Evolutionary conservation across 2,888 invertebrate genomes (phyloP).

Genomic region (Latrodectus hesperus): DNA sequence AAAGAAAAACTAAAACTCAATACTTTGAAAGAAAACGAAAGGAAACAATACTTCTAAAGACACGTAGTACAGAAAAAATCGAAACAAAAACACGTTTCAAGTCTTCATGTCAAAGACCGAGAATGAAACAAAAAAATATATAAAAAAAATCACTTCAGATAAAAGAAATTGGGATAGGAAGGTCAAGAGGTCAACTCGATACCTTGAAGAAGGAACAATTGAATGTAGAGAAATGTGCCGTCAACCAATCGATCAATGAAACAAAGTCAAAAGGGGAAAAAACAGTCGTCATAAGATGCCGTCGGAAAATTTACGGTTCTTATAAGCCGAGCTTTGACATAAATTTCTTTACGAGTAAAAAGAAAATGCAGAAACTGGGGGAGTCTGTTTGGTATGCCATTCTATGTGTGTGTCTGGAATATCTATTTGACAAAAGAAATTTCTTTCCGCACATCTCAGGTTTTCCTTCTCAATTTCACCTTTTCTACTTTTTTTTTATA

Average conservation of each 20-base stretch:
- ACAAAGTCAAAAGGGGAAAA: background rate
- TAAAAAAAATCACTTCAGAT: slow-evolving; percentile 16
- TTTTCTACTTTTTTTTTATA: background rate
- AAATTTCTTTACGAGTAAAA: slow-evolving; percentile 52
- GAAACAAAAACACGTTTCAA: slow-evolving; percentile 3
- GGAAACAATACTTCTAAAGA: background rate
- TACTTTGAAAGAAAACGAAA: background rate
- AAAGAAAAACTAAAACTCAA: background rate
- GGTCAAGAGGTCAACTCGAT: slow-evolving; percentile 49
- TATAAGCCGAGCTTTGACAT: slow-evolving; percentile 49
- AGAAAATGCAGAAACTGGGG: slow-evolving; percentile 16
- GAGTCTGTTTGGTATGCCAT: slow-evolving; percentile 45
- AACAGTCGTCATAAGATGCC: slow-evolving; percentile 28
- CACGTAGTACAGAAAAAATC: background rate
- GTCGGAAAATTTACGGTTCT: slow-evolving; percentile 41
- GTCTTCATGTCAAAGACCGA: background rate
- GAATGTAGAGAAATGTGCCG: slow-evolving; percentile 1
- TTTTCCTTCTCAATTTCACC: background rate
- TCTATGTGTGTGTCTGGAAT: slow-evolving; percentile 22
- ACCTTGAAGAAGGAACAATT: slow-evolving; percentile 11
- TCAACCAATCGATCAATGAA: slow-evolving; percentile 23
- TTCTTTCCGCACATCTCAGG: background rate
- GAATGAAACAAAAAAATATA: background rate
- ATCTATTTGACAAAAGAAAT: slow-evolving; percentile 31
- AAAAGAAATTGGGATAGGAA: slow-evolving; percentile 11